Percentiles rank a stretch among this genome's conserved stretches.
Conservation (phyloP, 1,140 invertebrate species). For the Drosophila murphyi region DNA sequence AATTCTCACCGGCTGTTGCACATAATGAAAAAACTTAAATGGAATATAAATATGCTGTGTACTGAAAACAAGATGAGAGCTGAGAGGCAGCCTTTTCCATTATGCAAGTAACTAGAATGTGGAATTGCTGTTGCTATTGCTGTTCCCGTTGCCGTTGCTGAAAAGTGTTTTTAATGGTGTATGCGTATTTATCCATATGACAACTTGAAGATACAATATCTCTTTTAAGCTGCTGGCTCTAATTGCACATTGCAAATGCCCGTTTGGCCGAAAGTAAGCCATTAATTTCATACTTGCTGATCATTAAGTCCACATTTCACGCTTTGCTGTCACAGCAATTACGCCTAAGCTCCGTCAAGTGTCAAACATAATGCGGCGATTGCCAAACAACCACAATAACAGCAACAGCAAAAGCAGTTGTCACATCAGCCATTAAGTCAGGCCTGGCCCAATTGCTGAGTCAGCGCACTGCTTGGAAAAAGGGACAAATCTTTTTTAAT, state of each 20-base stretch:
- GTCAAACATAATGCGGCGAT: conserved; percentile 69
- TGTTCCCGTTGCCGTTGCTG: no score
- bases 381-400: conserved; percentile 45
- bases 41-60: conserved; percentile 62
- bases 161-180: conserved; percentile 1
- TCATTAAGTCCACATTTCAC: conserved; percentile 69
- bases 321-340: conserved; percentile 69
- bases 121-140: background rate
- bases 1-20: conserved; percentile 37
- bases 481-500: conserved; percentile 81
- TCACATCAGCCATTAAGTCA: conserved; percentile 67
- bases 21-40: conserved; percentile 77
- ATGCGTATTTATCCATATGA: conserved; percentile 9
- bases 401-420: conserved; percentile 61
- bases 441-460: conserved; percentile 70
- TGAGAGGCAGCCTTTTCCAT: conserved; percentile 17
- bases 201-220: conserved; percentile 13
- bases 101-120: conserved; percentile 8
- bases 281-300: conserved; percentile 78
- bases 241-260: conserved; percentile 50
- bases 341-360: conserved; percentile 78
- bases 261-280: conserved; percentile 55
- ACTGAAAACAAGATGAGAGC: conserved; percentile 6
- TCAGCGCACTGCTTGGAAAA: conserved; percentile 41
- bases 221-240: conserved; percentile 35